phyloP scores from a whole-genome alignment of 2,797 vertebrate species.

The Sebastes cheni region DNA sequence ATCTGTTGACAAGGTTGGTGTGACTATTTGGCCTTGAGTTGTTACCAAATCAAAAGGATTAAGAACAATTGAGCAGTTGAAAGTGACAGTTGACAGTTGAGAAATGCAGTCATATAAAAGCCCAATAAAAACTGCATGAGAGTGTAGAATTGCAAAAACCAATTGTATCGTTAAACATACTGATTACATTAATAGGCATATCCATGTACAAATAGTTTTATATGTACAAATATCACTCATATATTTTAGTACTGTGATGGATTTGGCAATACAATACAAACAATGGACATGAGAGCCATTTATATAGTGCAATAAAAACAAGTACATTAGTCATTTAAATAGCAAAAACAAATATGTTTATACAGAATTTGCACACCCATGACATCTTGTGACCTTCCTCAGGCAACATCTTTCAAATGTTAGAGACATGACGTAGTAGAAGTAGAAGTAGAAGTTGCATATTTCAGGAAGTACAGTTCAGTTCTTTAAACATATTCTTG shows the following conservation, averaged over 20 bases:
- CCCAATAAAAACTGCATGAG: background rate
- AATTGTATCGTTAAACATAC: background rate
- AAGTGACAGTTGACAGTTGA: background rate
- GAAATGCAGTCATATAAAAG: background rate
- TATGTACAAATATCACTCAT: background rate
- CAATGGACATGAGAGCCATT: background rate
- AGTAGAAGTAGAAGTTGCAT: background rate
- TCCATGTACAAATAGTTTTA: background rate
- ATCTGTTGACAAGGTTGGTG: background rate
- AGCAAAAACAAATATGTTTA: background rate
- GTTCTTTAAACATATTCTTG: constrained; percentile 83
- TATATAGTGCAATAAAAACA: background rate
- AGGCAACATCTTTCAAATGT: background rate
- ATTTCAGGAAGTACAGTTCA: background rate
- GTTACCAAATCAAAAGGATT: background rate
- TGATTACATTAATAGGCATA: background rate
- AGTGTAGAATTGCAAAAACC: background rate
- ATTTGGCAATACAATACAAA: background rate
- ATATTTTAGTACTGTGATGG: background rate
- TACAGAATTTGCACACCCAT: background rate
- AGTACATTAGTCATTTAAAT: background rate
- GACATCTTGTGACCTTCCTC: background rate
- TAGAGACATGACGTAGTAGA: background rate
- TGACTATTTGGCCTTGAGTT: background rate
- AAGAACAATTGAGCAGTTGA: background rate